A percentile compares a stretch with the other conserved stretches of the same genome.
Conservation (phyloP, 2,888 invertebrate genomes). For the Gandaritis pyraliata region DNA sequence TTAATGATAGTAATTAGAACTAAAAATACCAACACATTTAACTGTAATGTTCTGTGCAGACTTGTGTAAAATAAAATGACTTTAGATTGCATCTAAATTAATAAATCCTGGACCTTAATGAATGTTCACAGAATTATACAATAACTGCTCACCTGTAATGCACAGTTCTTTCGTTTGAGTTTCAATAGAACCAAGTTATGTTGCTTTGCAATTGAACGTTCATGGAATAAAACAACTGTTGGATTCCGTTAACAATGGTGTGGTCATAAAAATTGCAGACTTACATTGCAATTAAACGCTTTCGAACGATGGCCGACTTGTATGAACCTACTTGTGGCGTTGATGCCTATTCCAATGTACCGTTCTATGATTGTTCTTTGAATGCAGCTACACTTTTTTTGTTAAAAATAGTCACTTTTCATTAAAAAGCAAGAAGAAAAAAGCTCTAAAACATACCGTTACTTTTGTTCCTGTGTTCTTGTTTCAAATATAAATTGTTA, state of each 20-base stretch:
- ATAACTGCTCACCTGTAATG: background rate
- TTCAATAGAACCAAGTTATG: conserved; percentile 4
- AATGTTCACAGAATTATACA: no score
- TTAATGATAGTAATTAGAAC: no score
- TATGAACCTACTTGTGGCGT: conserved; percentile 30
- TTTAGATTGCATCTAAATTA: no score
- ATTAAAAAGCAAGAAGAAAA: background rate
- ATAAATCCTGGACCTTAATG: no score
- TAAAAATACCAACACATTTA: no score
- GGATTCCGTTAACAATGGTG: conserved; percentile 43
- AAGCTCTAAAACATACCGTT: no score
- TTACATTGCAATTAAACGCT: conserved; percentile 53
- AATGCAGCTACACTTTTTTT: conserved; percentile 19
- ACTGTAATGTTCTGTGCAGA: no score
- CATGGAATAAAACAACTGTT: conserved; percentile 48
- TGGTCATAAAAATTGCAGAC: conserved; percentile 42
- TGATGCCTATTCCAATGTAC: conserved; percentile 20
- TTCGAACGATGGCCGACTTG: conserved; percentile 39
- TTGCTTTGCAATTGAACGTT: conserved; percentile 36
- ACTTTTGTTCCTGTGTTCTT: no score
- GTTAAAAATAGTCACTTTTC: conserved; percentile 3
- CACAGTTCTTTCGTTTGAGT: conserved; percentile 11
- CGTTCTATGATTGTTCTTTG: conserved; percentile 18
- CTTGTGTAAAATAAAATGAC: no score
- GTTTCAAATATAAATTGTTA: no score